Percentiles rank a stretch among this genome's conserved stretches.
Conservation (phyloP, 2,888 invertebrate genomes). For the Hirtodrosophila cameraria region DNA sequence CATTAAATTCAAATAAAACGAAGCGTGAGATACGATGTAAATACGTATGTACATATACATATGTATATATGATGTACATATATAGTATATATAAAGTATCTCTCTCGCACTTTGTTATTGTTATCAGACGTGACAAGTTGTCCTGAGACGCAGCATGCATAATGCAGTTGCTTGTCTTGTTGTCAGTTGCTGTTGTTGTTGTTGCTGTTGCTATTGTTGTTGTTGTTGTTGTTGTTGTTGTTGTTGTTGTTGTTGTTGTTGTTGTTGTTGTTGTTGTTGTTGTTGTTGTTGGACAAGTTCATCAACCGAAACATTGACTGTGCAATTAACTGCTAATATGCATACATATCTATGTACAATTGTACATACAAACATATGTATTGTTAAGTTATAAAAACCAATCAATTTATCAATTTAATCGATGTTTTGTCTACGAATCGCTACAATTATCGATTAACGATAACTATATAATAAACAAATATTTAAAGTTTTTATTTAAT, state of each 20-base stretch:
- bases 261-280: conserved; percentile 6
- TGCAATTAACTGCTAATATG: conserved; percentile 37
- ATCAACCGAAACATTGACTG: conserved; percentile 39
- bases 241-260: too few relatives aligned
- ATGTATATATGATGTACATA: background rate
- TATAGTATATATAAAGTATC: conserved; percentile 9
- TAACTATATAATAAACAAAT: too few relatives aligned
- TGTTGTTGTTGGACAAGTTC: conserved; percentile 31
- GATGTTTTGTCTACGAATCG: too few relatives aligned
- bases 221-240: conserved; percentile 17
- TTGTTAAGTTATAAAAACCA: conserved; percentile 11
- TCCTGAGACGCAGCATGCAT: conserved; percentile 47
- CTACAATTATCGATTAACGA: too few relatives aligned
- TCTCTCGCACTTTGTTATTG: conserved; percentile 47
- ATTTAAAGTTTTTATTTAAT: too few relatives aligned
- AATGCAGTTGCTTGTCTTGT: conserved; percentile 51
- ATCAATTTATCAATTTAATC: background rate
- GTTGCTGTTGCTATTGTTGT: background rate
- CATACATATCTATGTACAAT: background rate
- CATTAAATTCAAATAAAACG: conserved; percentile 55
- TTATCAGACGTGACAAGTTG: conserved; percentile 55
- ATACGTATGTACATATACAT: background rate
- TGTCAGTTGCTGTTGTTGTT: conserved; percentile 33
- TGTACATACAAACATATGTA: conserved; percentile 3
- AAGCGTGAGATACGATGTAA: conserved; percentile 51